Conservation (phyloP, 2,888 invertebrate genomes). For the Stenodera caucasica region DNA sequence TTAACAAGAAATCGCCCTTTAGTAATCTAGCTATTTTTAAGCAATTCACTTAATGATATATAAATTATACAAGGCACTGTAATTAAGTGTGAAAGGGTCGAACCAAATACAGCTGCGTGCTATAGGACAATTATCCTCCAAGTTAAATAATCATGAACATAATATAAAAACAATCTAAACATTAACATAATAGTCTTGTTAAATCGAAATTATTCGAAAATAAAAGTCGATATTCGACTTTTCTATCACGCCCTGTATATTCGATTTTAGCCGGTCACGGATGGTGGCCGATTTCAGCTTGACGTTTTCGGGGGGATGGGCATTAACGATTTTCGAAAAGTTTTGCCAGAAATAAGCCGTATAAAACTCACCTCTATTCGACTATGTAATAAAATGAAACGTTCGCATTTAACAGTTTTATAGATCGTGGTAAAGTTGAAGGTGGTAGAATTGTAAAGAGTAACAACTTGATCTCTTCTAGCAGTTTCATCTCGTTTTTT, state of each 20-base stretch:
- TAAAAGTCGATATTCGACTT: slow-evolving; percentile 13
- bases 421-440: slow-evolving; percentile 25
- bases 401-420: slow-evolving; percentile 49
- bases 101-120: slow-evolving; percentile 25
- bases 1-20: no score
- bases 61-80: not conserved
- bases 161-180: slow-evolving; percentile 24
- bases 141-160: slow-evolving; percentile 27
- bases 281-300: slow-evolving; percentile 14
- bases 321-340: slow-evolving; percentile 44
- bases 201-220: slow-evolving; percentile 13
- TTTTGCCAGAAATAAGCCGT: slow-evolving; percentile 43
- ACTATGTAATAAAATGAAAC: slow-evolving; percentile 48
- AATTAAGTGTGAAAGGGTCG: not conserved
- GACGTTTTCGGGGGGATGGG: slow-evolving; percentile 25
- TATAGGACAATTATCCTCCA: slow-evolving; percentile 18
- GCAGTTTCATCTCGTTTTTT: slow-evolving; percentile 45
- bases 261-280: no score
- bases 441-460: slow-evolving; percentile 29
- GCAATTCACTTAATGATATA: not conserved
- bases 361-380: slow-evolving; percentile 46
- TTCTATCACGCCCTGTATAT: no score
- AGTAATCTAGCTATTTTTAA: no score
- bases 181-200: slow-evolving; percentile 23
- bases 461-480: slow-evolving; percentile 41